Conservation (phyloP, 64 coral and sea anemone species). For the Acropora tenuis region DNA sequence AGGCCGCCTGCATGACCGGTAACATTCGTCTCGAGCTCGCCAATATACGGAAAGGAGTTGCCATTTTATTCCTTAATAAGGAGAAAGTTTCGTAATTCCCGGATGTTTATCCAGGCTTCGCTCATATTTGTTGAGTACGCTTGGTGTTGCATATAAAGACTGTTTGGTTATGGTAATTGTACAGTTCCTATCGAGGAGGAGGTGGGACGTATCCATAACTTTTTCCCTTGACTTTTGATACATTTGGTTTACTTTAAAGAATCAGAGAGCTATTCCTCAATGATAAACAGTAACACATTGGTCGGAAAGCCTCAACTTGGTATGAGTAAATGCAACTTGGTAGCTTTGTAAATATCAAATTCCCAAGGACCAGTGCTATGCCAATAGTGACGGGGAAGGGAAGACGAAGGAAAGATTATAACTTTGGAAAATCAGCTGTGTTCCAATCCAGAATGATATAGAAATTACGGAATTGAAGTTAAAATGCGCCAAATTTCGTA, state of each 20-base stretch:
- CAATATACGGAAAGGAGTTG: slow-evolving; percentile 17
- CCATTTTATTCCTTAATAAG: background rate
- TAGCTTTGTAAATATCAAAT: no score
- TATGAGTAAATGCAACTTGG: background rate
- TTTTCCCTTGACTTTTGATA: background rate
- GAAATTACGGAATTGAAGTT: no score
- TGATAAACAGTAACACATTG: slow-evolving; percentile 22
- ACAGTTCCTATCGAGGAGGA: background rate
- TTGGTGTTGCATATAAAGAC: background rate
- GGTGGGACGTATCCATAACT: background rate
- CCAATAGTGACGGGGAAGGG: no score
- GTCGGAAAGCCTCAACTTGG: slow-evolving; percentile 66
- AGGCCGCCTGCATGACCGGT: slow-evolving; percentile 21
- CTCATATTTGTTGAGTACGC: background rate
- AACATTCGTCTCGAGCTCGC: slow-evolving; percentile 5
- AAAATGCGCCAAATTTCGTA: no score
- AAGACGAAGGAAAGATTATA: no score
- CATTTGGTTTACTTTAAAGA: background rate
- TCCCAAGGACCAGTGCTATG: no score
- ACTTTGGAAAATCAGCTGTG: no score
- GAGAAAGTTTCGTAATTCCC: background rate
- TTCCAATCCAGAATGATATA: no score
- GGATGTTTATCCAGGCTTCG: slow-evolving; percentile 1
- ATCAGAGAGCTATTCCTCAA: background rate
- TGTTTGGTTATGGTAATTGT: background rate